phyloP scores from a whole-genome alignment of 2,888 invertebrate species.

The Gastracanthus pulcherrimus region DNA sequence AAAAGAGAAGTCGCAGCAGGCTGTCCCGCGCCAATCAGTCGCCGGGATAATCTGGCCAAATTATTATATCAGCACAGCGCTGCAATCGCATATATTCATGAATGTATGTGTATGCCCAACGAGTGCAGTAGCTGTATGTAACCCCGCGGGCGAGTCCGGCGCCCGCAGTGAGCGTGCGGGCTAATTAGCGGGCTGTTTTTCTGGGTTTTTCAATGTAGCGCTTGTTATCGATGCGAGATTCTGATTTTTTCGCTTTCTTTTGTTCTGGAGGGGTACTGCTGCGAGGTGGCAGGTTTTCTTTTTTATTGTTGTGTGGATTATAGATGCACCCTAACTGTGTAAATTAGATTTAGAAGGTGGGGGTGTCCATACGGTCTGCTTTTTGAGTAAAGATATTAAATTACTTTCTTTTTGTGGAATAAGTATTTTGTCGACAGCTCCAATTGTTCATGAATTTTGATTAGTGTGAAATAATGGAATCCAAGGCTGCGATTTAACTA shows the following conservation, averaged over 20 bases:
- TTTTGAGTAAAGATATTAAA: too few species aligned
- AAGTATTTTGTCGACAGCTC: too few species aligned
- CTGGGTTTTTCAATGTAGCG: background rate
- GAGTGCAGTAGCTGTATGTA: background rate
- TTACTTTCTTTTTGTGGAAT: too few species aligned
- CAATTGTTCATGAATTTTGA: too few species aligned
- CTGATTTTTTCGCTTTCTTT: background rate
- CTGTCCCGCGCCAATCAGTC: constrained; percentile 41
- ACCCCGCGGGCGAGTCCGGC: background rate
- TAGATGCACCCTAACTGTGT: too few species aligned
- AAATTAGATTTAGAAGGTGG: too few species aligned
- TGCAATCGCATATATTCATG: constrained; percentile 1
- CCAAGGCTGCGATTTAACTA: too few species aligned
- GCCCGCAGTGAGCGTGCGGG: background rate
- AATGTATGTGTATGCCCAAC: background rate
- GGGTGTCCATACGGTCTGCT: too few species aligned
- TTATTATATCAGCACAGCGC: background rate
- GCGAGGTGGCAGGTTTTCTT: too few species aligned
- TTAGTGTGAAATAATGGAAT: too few species aligned
- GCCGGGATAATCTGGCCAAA: background rate
- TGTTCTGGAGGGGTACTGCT: too few species aligned
- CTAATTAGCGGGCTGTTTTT: constrained; percentile 20
- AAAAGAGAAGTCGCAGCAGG: constrained; percentile 36
- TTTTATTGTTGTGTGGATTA: too few species aligned
- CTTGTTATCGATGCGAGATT: background rate